Evolutionary conservation across 2,797 vertebrate species (phyloP), one percentile per base, ranked within the genome.

Genomic region (Monodelphis domestica): DNA sequence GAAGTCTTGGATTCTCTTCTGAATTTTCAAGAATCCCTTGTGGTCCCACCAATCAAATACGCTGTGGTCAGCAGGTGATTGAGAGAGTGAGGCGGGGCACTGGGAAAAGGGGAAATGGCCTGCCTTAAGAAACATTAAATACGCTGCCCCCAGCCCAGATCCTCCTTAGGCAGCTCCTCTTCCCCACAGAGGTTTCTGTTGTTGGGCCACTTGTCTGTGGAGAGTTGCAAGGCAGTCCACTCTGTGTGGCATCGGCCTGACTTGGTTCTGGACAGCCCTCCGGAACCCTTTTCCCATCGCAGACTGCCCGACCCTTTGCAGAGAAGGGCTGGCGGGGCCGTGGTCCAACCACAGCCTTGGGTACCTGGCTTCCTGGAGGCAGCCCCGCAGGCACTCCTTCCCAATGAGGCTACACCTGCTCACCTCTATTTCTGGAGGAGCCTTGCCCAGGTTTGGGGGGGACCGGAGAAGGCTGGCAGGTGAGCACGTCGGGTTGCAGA

Each of bases 1-100:
- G 38, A 84, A 26, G 3, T 84, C 21, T 38, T 14, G 70, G 33
- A n/a, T n/a, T 84, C 70, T 45, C 70, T 84, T 38, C 70, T 50
- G 70, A 38, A 11, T 84, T 95, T 90, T 84, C 89, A 70, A 91
- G 95, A 95, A 95, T 84, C 38, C 1, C 90, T 84, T 12, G 87
- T 50, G 91, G 88, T 93, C 91, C 0, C n/a, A 95, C 95, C 97
- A 93, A 52, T n/a, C 90, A 95, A 91, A 93, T 93, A 54, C 0
- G 94, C 93, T 93, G 95, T 96, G 97, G 97, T 52, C 95, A 52
- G 70, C 97, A 97, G 97, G 97, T 97, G 97, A 96, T 96, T 97
- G 97, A 93, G 63, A 2, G 93, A 91, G 93, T 90, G 91, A 93
- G 94, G 95, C 53, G 78, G 96, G 93, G 90, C 84, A 53, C 88